Conservation (phyloP, 2,797 vertebrate genomes). For the Brotula barbata region DNA sequence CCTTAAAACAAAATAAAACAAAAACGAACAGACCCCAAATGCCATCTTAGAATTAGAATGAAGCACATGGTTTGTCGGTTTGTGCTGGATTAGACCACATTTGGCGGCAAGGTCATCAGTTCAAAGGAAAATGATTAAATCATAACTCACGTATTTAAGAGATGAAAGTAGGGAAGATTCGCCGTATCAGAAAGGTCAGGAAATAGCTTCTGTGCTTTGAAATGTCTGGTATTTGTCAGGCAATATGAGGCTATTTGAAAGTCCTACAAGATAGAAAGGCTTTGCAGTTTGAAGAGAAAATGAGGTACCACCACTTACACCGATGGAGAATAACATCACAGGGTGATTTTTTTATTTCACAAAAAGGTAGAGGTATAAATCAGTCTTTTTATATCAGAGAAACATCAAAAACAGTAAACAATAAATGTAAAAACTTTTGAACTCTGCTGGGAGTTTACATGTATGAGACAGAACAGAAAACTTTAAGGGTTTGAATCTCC, state of each 20-base stretch:
- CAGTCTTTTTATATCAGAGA: slow-evolving; percentile 33
- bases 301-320: background rate
- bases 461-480: too few species aligned
- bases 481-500: too few species aligned
- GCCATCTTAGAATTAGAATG: too few species aligned
- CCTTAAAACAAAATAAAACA: background rate
- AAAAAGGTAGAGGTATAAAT: slow-evolving; percentile 1
- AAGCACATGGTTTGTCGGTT: background rate
- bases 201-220: slow-evolving; percentile 73
- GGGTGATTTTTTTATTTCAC: slow-evolving; percentile 6
- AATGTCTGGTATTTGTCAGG: slow-evolving; percentile 74
- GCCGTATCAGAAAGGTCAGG: slow-evolving; percentile 74
- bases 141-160: slow-evolving; percentile 55
- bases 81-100: background rate
- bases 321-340: too few species aligned
- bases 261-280: slow-evolving; percentile 12
- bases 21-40: too few species aligned
- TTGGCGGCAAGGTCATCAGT: slow-evolving; percentile 12
- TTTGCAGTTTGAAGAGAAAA: background rate
- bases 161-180: slow-evolving; percentile 66
- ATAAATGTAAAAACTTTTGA: slow-evolving; percentile 22
- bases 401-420: slow-evolving; percentile 31
- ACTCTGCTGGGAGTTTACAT: slow-evolving; percentile 15
- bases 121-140: slow-evolving; percentile 51
- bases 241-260: slow-evolving; percentile 48